These are phyloP conservation scores for Harpagifer antarcticus DNA, from an alignment of 2,797 vertebrate species.

Conservation along the genomic window DNA sequence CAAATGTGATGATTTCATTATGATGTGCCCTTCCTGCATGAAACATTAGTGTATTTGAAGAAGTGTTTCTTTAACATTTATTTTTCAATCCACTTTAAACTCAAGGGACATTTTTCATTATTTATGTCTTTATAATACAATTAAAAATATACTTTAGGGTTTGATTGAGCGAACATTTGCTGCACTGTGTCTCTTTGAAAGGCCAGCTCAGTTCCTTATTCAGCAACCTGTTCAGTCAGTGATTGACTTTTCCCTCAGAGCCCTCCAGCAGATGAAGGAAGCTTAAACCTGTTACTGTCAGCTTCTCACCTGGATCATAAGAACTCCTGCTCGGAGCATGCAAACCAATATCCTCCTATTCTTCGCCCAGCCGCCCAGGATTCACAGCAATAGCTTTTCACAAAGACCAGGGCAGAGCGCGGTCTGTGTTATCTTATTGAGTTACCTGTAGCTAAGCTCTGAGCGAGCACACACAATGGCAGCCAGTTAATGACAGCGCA, in stretches of 20 bases:
- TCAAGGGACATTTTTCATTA: conserved; percentile 40
- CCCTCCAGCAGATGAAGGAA: conserved; percentile 80
- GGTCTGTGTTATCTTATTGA: conserved; percentile 81
- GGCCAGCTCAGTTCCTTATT: conserved; percentile 61
- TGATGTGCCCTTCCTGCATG: conserved; percentile 31
- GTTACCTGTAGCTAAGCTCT: conserved; percentile 86
- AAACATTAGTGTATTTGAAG: conserved; percentile 24
- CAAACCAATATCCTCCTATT: conserved; percentile 84
- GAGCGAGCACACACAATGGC: conserved; percentile 82
- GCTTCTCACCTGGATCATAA: conserved; percentile 88
- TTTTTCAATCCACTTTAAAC: conserved; percentile 41
- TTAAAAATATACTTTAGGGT: conserved; percentile 39
- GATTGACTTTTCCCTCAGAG: conserved; percentile 75
- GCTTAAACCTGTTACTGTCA: conserved; percentile 88
- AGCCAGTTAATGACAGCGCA: conserved; percentile 81
- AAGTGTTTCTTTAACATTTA: conserved; percentile 46
- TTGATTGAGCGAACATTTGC: conserved; percentile 53
- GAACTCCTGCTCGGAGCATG: conserved; percentile 77
- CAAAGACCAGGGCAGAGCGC: conserved; percentile 78
- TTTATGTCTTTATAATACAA: conserved; percentile 37
- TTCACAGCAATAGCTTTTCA: conserved; percentile 71
- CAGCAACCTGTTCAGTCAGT: conserved; percentile 63
- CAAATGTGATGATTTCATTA: conserved; percentile 65
- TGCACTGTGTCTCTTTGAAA: conserved; percentile 57
- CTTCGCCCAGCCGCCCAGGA: conserved; percentile 73